A percentile compares a stretch with the other conserved stretches of the same genome.
phyloP scores from a whole-genome alignment of 2,113 vertebrate species.

The Tachuris rubrigastra region DNA sequence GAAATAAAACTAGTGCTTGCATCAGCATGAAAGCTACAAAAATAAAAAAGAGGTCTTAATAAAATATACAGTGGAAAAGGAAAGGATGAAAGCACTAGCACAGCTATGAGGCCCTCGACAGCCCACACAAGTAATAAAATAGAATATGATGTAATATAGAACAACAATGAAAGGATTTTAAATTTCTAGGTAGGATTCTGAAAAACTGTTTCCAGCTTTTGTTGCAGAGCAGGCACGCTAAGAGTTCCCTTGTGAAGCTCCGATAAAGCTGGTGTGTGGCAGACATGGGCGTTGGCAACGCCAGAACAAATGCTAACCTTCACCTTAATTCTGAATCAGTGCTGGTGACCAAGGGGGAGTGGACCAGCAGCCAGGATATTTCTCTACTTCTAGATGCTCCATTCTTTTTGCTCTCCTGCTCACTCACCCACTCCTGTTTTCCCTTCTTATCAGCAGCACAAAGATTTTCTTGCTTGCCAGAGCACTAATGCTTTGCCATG shows the following conservation, averaged over 20 bases:
- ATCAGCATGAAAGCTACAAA: constrained; percentile 66
- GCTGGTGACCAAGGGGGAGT: background rate
- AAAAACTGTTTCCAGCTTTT: constrained; percentile 57
- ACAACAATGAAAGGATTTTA: constrained; percentile 64
- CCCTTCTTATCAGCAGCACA: background rate
- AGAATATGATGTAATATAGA: constrained; percentile 66
- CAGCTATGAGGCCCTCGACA: constrained; percentile 44
- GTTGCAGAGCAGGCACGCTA: background rate
- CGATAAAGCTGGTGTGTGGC: background rate
- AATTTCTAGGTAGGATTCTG: constrained; percentile 56
- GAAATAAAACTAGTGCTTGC: constrained; percentile 68
- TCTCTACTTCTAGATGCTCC: background rate
- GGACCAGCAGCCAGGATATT: background rate
- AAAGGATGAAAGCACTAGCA: constrained; percentile 60
- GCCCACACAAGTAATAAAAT: constrained; percentile 62
- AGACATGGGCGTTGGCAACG: background rate
- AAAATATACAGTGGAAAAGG: constrained; percentile 62
- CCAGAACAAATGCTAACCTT: background rate
- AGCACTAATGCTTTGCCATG: background rate
- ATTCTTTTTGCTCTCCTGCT: background rate
- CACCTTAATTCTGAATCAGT: background rate
- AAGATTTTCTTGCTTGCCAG: rapidly evolving
- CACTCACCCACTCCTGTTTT: background rate
- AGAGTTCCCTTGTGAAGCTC: background rate
- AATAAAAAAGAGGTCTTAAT: constrained; percentile 64